These are phyloP conservation scores for Papilio helenus DNA, from an alignment of 1,140 invertebrate species.

Conservation along the genomic window DNA sequence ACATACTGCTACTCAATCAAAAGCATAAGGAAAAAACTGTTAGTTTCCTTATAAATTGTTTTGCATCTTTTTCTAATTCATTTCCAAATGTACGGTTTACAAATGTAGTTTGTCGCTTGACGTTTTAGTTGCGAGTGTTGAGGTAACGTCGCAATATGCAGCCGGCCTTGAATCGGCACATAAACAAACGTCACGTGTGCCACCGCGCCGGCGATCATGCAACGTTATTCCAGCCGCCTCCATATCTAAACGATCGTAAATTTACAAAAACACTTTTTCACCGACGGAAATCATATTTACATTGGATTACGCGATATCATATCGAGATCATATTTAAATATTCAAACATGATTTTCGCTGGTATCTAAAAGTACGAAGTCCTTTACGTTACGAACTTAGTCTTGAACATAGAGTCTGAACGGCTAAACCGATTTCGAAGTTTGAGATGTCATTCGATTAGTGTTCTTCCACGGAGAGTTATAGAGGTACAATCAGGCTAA, in stretches of 20 bases:
- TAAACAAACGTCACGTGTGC: constrained; percentile 74
- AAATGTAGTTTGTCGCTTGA: constrained; percentile 36
- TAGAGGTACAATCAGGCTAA: too few relatives aligned
- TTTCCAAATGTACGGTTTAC: background rate
- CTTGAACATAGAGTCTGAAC: background rate
- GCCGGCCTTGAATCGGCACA: constrained; percentile 64
- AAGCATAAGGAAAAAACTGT: background rate
- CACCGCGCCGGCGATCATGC: constrained; percentile 48
- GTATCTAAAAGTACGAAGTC: background rate
- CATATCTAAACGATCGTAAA: constrained; percentile 28
- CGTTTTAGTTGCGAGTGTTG: constrained; percentile 56
- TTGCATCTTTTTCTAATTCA: too few relatives aligned
- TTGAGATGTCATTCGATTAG: background rate
- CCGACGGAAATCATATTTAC: constrained; percentile 19
- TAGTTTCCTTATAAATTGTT: background rate
- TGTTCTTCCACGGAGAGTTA: too few relatives aligned
- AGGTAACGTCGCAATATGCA: constrained; percentile 69
- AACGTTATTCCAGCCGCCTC: constrained; percentile 29
- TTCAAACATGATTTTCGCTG: background rate
- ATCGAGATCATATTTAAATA: background rate
- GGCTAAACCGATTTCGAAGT: background rate
- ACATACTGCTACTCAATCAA: background rate
- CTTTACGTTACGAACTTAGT: background rate
- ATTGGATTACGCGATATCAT: constrained; percentile 3
- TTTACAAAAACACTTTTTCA: constrained; percentile 21